Base-by-base conservation (phyloP, 2,888 invertebrate genomes). In the Sipunculus nudus region DNA sequence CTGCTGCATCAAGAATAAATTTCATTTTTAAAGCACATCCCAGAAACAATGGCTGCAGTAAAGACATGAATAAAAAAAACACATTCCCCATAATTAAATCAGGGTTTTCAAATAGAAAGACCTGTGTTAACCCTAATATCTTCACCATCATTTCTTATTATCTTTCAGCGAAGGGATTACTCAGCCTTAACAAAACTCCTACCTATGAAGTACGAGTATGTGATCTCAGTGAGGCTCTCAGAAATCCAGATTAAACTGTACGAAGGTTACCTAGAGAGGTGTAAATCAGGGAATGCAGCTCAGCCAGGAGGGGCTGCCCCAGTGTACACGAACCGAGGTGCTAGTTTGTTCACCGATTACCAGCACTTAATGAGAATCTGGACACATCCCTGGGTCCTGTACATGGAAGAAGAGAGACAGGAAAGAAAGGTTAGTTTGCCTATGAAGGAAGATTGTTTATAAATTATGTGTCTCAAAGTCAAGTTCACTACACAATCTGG, bases 191-290 rank as follows among this genome's bases (percentile, higher is more conserved):
- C 91, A 48, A 95, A 96, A 6, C 96, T 93, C 84, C 86, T 99
- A 70, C 97, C 97, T 8, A 94, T 95, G 0, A 99, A 99, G 85
- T 90, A 93, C 78, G 99, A 99, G 85, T 99, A 94, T 79, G 94
- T 98, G 0, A 87, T 99, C 50, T 92, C 92, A 74, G 89, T 97
- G 8, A 89, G 90, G 10, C 85, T 98, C 50, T 89, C 92, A 0
- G 90, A 91, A 4, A 85, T 91, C 10, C 97, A 98, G 85, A 87
- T 90, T 57, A 89, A 91, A 72, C 84, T 98, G 49, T 98, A 98
- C 80, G 87, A 87, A 65, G 86, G 89, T 77, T 94, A 92, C 79
- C 83, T 94, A 77, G 89, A 90, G n/a, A n/a, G n/a, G n/a, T n/a
- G n/a, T n/a, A n/a, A n/a, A 38, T 38, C n/a, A n/a, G 13, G 13